A percentile compares a stretch with the other conserved stretches of the same genome.
phyloP scores from a whole-genome alignment of 35 echinoderm and acorn worm genomes.

The Heliocidaris tuberculata region DNA sequence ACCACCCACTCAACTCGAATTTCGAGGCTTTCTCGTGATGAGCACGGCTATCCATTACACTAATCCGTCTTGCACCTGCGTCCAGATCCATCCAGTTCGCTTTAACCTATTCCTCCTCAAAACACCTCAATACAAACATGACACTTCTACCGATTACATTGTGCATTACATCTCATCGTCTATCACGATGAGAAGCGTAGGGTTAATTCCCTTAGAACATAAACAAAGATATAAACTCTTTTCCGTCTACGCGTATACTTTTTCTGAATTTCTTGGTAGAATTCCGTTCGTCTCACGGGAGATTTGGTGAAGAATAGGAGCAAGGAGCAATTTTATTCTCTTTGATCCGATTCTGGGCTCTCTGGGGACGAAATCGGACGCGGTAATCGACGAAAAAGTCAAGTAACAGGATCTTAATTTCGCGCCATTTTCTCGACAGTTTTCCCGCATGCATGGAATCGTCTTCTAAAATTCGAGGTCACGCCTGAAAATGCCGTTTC shows the following conservation, averaged over 20 bases:
- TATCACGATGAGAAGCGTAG: background rate
- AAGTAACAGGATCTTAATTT: conserved; percentile 12
- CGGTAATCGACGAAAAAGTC: background rate
- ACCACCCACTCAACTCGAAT: background rate
- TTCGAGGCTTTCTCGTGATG: background rate
- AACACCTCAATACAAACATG: background rate
- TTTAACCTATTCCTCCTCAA: background rate
- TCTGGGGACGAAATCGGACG: background rate
- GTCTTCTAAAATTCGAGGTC: background rate
- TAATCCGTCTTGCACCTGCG: background rate
- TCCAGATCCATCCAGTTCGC: background rate
- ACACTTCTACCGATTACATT: background rate
- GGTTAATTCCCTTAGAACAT: background rate
- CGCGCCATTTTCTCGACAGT: background rate
- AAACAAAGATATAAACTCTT: background rate
- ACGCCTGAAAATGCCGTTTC: background rate
- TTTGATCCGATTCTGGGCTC: background rate
- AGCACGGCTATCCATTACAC: background rate
- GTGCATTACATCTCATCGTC: background rate
- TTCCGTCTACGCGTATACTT: background rate
- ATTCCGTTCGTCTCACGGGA: background rate
- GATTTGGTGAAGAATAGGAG: background rate
- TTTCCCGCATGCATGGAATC: background rate
- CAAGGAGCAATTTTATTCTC: background rate
- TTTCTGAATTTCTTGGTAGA: background rate